These are phyloP conservation scores for Cosmopolites sordidus DNA, from an alignment of 2,888 invertebrate genomes.

Conservation along the genomic window DNA sequence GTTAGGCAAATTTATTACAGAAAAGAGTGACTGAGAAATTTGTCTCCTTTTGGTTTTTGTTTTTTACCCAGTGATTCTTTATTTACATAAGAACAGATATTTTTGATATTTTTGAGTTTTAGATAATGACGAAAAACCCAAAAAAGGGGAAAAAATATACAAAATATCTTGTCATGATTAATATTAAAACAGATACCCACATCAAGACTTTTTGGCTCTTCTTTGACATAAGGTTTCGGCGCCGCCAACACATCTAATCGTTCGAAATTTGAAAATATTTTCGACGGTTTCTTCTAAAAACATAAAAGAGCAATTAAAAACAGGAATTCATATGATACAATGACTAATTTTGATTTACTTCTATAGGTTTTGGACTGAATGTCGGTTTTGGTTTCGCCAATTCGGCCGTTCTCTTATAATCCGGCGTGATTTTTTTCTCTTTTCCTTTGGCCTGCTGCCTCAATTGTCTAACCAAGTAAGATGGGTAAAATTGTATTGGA, in stretches of 20 bases:
- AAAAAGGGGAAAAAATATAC: too few relatives aligned
- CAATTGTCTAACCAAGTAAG: slow-evolving; percentile 11
- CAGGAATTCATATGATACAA: not conserved
- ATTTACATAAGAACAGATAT: too few relatives aligned
- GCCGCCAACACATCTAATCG: slow-evolving; percentile 31
- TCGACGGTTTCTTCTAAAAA: slow-evolving; percentile 27
- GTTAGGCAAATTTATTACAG: too few relatives aligned
- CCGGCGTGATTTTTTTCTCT: slow-evolving; percentile 17
- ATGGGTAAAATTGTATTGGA: too few relatives aligned
- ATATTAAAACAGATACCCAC: slow-evolving; percentile 22
- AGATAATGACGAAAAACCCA: too few relatives aligned
- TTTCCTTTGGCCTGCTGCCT: slow-evolving; percentile 14
- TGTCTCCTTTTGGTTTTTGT: too few relatives aligned
- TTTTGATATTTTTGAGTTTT: too few relatives aligned
- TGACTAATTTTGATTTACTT: slow-evolving; percentile 8
- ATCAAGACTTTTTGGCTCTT: slow-evolving; percentile 26
- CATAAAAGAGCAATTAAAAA: slow-evolving; percentile 6
- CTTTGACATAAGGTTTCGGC: slow-evolving; percentile 27
- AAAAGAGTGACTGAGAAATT: too few relatives aligned
- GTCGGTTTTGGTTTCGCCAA: slow-evolving; percentile 28
- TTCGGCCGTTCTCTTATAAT: slow-evolving; percentile 14
- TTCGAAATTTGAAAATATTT: slow-evolving; percentile 28
- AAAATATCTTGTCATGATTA: too few relatives aligned
- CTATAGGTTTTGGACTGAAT: slow-evolving; percentile 22
- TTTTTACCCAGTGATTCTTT: too few relatives aligned